phyloP scores from a whole-genome alignment of 2,888 invertebrate species.

The Troides aeacus region DNA sequence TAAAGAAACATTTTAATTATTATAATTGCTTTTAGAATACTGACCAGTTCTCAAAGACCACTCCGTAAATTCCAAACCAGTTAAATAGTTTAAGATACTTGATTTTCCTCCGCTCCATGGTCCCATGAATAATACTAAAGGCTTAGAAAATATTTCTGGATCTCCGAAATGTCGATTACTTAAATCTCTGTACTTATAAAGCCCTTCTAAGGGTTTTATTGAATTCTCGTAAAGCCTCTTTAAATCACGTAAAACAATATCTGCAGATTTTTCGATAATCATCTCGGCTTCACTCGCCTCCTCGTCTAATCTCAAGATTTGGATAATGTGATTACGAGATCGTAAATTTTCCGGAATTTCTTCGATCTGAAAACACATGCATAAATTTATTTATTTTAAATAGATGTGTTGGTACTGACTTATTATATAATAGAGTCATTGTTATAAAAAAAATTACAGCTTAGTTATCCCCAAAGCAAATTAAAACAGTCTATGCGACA shows the following conservation, averaged over 20 bases:
- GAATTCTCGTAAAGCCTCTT: slow-evolving; percentile 92
- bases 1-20: background rate
- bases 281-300: slow-evolving; percentile 86
- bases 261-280: slow-evolving; percentile 86
- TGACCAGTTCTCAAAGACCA: slow-evolving; percentile 92
- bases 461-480: background rate
- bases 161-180: slow-evolving; percentile 96
- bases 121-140: slow-evolving; percentile 95
- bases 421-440: too few relatives aligned
- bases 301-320: slow-evolving; percentile 88
- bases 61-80: slow-evolving; percentile 91
- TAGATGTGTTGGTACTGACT: background rate
- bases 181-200: slow-evolving; percentile 94
- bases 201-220: slow-evolving; percentile 93
- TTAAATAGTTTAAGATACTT: slow-evolving; percentile 94
- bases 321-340: slow-evolving; percentile 88
- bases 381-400: background rate
- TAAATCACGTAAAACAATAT: slow-evolving; percentile 89
- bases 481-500: too few relatives aligned
- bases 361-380: slow-evolving; percentile 79
- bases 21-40: background rate
- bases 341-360: slow-evolving; percentile 89
- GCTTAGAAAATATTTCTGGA: slow-evolving; percentile 96
- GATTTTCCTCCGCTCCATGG: slow-evolving; percentile 98
- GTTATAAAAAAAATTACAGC: background rate